Evolutionary conservation across 2,888 invertebrate species (phyloP), one percentile per base, ranked within the genome.

Genomic region (Yponomeuta malinellus): DNA sequence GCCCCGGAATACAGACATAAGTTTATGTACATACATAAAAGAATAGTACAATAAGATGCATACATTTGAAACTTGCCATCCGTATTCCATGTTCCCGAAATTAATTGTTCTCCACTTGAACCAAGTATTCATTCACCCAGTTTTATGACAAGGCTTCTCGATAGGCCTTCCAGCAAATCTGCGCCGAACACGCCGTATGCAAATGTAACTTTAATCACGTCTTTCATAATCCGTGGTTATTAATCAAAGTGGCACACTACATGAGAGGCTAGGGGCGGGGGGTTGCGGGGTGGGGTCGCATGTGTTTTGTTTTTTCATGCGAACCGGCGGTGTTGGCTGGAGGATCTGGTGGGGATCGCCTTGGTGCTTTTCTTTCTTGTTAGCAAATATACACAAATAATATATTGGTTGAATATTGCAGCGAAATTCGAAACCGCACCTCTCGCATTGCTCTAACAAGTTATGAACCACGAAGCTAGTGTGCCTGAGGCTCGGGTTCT

Each of bases 251-350:
- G 78, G 77, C 77, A 76, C 76, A 79, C 78, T 59, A 59, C 52
- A 59, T 59, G 52, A 59, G 52, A 59, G 52, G 52, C 52, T 59
- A 59, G 15, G 52, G 15, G 10, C 10, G 15, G 73, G 79, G 80
- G 80, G 81, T 43, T 8, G 43, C 43, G 78, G 80, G 83, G 82
- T 86, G 84, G 82, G 85, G 84, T 88, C 84, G 87, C 86, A 88
- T 88, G 88, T 88, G 88, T 86, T 85, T 86, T 75, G 52, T 59
- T 76, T 73, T 83, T 82, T 76, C 78, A 74, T 78, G 78, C 78
- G 79, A 59, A 59, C 52, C 52, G 15, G 3, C 15, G 52, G 52
- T 59, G 52, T 59, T 59, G 52, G 15, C 52, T 15, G 52, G 52
- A 59, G 52, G 52, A 59, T 59, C 52, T 59, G 52, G 52, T 59